These are phyloP conservation scores for Pterois miles DNA, from an alignment of 2,797 vertebrate species.

Conservation along the genomic window DNA sequence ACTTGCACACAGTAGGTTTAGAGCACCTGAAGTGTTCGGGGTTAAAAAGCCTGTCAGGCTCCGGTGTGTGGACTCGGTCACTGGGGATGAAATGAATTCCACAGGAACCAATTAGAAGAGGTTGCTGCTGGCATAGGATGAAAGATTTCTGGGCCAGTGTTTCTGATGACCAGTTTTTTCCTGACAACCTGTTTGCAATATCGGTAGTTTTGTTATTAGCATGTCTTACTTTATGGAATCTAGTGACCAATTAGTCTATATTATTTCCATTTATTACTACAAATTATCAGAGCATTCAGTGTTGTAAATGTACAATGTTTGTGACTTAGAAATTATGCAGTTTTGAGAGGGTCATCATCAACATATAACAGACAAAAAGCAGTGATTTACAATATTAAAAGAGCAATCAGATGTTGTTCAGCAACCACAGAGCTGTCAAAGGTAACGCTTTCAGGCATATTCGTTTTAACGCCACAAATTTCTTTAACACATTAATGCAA, in stretches of 20 bases:
- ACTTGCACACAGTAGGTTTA: slow-evolving; percentile 1
- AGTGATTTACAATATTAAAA: not conserved
- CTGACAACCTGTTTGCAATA: slow-evolving; percentile 57
- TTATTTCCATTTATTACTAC: not conserved
- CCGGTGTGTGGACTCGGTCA: slow-evolving; percentile 55
- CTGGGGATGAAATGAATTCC: slow-evolving; percentile 77
- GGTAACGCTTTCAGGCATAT: no score
- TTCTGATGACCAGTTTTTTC: slow-evolving; percentile 53
- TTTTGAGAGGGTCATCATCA: not conserved
- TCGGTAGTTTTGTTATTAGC: slow-evolving; percentile 42
- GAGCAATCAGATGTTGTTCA: not conserved
- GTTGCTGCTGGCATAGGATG: slow-evolving; percentile 68
- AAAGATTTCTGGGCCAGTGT: slow-evolving; percentile 66
- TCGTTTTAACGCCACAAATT: no score
- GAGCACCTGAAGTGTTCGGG: slow-evolving; percentile 63
- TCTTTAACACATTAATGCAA: no score
- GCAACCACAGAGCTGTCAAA: not conserved
- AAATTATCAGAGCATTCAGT: not conserved
- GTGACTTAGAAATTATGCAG: not conserved
- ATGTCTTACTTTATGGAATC: slow-evolving; percentile 19
- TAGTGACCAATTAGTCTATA: not conserved
- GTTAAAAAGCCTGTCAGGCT: slow-evolving; percentile 71
- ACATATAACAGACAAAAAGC: not conserved
- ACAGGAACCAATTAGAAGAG: slow-evolving; percentile 81
- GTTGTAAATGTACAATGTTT: not conserved